Base-by-base conservation (phyloP, 2,888 invertebrate species). In the Cheilosia pagana region DNA sequence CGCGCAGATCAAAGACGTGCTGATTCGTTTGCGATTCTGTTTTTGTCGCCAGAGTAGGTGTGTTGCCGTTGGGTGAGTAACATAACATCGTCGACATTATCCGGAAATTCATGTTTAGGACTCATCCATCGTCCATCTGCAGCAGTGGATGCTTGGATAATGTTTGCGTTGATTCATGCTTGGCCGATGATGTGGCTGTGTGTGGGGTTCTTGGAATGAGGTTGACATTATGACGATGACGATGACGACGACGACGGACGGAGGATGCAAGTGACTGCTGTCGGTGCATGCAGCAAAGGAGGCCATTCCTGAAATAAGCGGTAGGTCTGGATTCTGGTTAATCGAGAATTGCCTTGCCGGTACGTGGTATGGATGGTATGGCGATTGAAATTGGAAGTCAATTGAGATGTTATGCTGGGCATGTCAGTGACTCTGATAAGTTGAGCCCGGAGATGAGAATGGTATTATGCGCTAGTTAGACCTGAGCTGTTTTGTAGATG, bases 41-140 rank as follows among this genome's bases (percentile, higher is more conserved):
- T 82, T 82, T 72, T 77, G 82, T 82, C 82, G 82, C 82, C 82
- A 67, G 72, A 77, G 82, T 82, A 82, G 82, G 82, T 82, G 82
- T 82, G 72, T 62, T 60, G 76, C 52, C 63, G 59, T 62, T 70
- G 82, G 77, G 50, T 77, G 77, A 72, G 55, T 72, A 77, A 77
- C 77, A 82, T 63, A 74, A 71, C 82, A 72, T 67, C 62, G 72
- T 63, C 63, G 75, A 77, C 81, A 75, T 75, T 82, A 77, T 77
- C 82, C 77, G 77, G 82, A 82, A 77, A 82, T 77, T 82, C 82
- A 82, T 82, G 82, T 72, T 82, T 82, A 82, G 72, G 62, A 77
- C 77, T 72, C 77, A 77, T 82, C 77, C 82, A 76, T 81, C 81
- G 75, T 81, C 70, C 75, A 70, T 81, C 81, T 70, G 50, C 68